These are phyloP conservation scores for Pogonomyrmex californicus DNA, from an alignment of 1,140 invertebrate genomes.

Conservation along the genomic window DNA sequence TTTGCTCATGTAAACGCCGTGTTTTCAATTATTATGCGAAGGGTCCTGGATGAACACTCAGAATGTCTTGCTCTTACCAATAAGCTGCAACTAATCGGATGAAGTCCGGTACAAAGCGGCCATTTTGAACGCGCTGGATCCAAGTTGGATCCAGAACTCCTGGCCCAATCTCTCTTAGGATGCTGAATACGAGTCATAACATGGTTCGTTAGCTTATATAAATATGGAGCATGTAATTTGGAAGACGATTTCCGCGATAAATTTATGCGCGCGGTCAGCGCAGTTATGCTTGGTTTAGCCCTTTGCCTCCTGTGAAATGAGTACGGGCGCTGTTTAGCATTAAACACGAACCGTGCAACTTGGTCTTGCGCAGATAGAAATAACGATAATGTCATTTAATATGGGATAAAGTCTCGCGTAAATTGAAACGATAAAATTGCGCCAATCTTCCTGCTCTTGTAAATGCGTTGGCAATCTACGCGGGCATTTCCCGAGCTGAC, in stretches of 20 bases:
- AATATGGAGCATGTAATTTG: slow-evolving; percentile 58
- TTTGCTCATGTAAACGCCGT: slow-evolving; percentile 2
- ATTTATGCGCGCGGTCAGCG: slow-evolving; percentile 50
- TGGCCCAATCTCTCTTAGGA: slow-evolving; percentile 9
- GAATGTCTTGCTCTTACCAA: slow-evolving; percentile 51
- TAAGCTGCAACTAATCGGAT: slow-evolving; percentile 49
- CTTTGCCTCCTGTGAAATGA: neutral
- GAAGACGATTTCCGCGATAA: slow-evolving; percentile 43
- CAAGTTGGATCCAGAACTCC: neutral
- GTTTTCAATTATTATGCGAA: neutral
- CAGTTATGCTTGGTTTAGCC: slow-evolving; percentile 8
- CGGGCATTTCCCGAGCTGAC: neutral
- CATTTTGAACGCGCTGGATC: neutral
- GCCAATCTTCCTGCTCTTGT: slow-evolving; percentile 19
- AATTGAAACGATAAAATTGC: slow-evolving; percentile 53
- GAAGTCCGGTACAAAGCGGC: slow-evolving; percentile 32
- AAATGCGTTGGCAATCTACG: slow-evolving; percentile 14
- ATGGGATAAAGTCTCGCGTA: slow-evolving; percentile 19
- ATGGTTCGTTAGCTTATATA: slow-evolving; percentile 59
- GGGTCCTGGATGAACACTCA: neutral
- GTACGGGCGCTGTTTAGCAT: neutral
- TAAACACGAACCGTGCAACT: neutral
- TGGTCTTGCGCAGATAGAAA: neutral
- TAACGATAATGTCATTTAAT: slow-evolving; percentile 22
- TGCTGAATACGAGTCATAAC: slow-evolving; percentile 41